A percentile compares a stretch with the other conserved stretches of the same genome.
phyloP scores from a whole-genome alignment of 2,888 invertebrate species.

The Crepidodera aurea region DNA sequence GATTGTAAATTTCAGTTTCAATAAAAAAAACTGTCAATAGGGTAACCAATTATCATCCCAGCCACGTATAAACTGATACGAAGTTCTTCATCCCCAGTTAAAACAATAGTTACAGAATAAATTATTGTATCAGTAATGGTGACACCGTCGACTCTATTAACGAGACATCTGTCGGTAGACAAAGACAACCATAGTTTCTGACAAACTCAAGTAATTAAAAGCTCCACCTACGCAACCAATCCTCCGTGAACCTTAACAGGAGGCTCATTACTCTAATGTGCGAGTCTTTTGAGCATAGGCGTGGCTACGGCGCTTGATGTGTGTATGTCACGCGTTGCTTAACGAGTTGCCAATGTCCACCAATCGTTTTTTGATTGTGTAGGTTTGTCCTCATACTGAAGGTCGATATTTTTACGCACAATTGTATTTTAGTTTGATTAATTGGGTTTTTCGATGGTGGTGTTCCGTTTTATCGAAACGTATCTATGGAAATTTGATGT shows the following conservation, averaged over 20 bases:
- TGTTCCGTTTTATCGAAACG: constrained; percentile 10
- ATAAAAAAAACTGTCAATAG: no score
- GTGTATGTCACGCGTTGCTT: constrained; percentile 53
- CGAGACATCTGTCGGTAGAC: neutral
- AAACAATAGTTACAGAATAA: no score
- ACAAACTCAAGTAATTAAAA: constrained; percentile 50
- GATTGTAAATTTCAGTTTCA: no score
- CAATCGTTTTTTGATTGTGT: constrained; percentile 51
- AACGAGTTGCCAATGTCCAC: constrained; percentile 51
- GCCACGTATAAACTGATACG: no score
- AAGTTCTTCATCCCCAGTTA: no score
- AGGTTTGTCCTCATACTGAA: constrained; percentile 39
- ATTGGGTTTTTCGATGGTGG: constrained; percentile 3
- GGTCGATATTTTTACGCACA: constrained; percentile 18
- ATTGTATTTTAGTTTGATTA: constrained; percentile 17
- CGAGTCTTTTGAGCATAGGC: constrained; percentile 50
- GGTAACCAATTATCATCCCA: no score
- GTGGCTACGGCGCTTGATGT: constrained; percentile 54
- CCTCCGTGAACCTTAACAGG: constrained; percentile 48
- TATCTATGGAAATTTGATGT: constrained; percentile 15
- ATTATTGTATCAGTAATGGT: no score
- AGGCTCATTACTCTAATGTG: constrained; percentile 58
- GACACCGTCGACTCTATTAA: no score
- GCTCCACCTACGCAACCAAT: constrained; percentile 57
- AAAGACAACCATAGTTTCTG: neutral